Base-by-base conservation (phyloP, 2,888 invertebrate species). In the Tethea ocularis region DNA sequence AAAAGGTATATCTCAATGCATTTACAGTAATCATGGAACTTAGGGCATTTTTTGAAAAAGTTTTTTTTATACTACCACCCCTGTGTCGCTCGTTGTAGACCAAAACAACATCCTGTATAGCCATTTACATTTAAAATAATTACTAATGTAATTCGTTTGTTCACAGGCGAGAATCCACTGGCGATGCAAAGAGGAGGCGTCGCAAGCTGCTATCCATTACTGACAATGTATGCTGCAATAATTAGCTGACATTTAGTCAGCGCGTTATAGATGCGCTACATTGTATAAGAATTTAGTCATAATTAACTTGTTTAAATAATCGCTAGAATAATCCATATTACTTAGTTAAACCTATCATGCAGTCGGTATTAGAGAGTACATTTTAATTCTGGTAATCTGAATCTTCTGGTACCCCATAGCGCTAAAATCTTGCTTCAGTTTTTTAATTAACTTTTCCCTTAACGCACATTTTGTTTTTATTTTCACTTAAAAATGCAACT, bases 141-240 rank as follows among this genome's bases (percentile, higher is more conserved):
- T n/a, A n/a, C n/a, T n/a, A n/a, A n/a, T n/a, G n/a, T n/a, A 66
- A 69, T 58, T 53, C 51, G 66, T 72, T 77, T 63, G 60, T 72
- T 83, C 77, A 41, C 91, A 93, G 93, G 92, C 61, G 93, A 93
- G 66, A 93, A 93, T 63, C 93, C 93, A 56, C 78, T 93, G 36
- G 93, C 93, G 58, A 93, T 93, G 93, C 93, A 93, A 63, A 86
- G 93, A n/a, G 93, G 93, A 11, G 70, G 76, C 33, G 83, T 86
- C 22, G 68, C 77, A 5, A 66, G 77, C 15, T 76, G 86, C 54
- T 76, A 83, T 77, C 87, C 93, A 77, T 75, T 87, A 72, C 78
- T 91, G 66, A 75, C 82, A 59, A 58, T 91, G 57, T 64, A 86
- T 60, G 62, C 74, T 5, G 64, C 74, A 1, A 68, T 82, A 56